Evolutionary conservation across 2,797 vertebrate species (phyloP).

Genomic region (Phyllotis vaccarum): DNA sequence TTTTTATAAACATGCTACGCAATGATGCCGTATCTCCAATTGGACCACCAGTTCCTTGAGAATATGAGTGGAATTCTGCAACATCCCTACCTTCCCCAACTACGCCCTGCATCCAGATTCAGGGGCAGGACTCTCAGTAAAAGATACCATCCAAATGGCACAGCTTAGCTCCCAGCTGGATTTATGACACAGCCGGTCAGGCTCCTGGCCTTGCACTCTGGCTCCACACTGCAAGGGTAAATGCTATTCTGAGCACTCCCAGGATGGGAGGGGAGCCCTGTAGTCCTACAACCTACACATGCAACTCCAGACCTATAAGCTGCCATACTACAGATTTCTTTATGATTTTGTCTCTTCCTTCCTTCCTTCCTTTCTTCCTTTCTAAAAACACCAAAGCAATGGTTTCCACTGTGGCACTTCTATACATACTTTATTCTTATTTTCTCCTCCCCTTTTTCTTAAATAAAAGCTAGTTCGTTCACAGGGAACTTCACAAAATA

Average conservation of each 20-base stretch:
- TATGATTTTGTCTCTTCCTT: not conserved
- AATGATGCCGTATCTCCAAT: not conserved
- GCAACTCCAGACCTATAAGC: not conserved
- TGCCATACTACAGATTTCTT: not conserved
- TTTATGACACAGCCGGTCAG: not conserved
- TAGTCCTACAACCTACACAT: accelerated
- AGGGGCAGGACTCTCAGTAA: not conserved
- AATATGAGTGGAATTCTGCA: conserved; percentile 50
- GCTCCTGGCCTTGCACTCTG: not conserved
- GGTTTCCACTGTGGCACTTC: too few relatives aligned
- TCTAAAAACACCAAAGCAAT: too few relatives aligned
- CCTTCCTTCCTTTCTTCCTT: not conserved
- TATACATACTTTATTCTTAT: not conserved
- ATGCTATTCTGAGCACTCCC: accelerated
- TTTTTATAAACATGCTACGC: not conserved
- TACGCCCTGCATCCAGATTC: not conserved
- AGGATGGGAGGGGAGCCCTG: not conserved
- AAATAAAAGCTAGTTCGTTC: not conserved
- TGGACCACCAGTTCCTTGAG: not conserved
- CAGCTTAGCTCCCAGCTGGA: not conserved
- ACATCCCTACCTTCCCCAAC: not conserved
- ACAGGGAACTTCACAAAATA: not conserved
- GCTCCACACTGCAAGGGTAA: not conserved
- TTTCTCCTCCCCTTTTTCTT: not conserved
- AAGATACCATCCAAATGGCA: not conserved